phyloP scores from a whole-genome alignment of 2,888 invertebrate genomes.

The Trissolcus japonicus region DNA sequence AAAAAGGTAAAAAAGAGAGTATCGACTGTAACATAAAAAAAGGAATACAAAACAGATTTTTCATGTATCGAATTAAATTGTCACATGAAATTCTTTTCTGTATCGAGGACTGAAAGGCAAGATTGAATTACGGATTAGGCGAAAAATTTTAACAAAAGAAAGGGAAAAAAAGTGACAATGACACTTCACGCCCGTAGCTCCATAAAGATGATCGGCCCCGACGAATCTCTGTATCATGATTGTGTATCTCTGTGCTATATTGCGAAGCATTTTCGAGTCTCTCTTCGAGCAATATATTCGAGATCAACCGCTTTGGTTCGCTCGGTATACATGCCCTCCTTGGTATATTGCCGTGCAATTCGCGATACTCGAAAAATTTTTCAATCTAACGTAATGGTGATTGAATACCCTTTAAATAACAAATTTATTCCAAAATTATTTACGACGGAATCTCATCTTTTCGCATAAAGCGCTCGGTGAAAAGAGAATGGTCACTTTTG shows the following conservation, averaged over 20 bases:
- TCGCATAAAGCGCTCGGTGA: background rate
- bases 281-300: constrained; percentile 18
- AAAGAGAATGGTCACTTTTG: no score
- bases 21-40: no score
- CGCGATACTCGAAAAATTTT: constrained; percentile 12
- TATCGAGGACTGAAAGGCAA: constrained; percentile 55
- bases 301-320: constrained; percentile 41
- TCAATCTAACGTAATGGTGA: constrained; percentile 24
- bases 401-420: constrained; percentile 13
- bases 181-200: constrained; percentile 50
- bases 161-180: constrained; percentile 48
- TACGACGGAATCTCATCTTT: background rate
- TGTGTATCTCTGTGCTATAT: constrained; percentile 25
- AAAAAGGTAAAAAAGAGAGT: no score
- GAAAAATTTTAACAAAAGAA: constrained; percentile 47
- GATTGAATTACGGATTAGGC: constrained; percentile 55
- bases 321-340: constrained; percentile 38
- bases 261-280: constrained; percentile 27
- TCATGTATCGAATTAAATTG: constrained; percentile 54
- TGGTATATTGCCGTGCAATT: constrained; percentile 7
- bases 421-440: constrained; percentile 1
- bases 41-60: constrained; percentile 41
- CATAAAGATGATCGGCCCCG: constrained; percentile 50
- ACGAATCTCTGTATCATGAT: constrained; percentile 43
- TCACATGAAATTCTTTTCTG: constrained; percentile 51